These are phyloP conservation scores for Lasioglossum vierecki DNA, from an alignment of 2,888 invertebrate genomes.

Conservation along the genomic window DNA sequence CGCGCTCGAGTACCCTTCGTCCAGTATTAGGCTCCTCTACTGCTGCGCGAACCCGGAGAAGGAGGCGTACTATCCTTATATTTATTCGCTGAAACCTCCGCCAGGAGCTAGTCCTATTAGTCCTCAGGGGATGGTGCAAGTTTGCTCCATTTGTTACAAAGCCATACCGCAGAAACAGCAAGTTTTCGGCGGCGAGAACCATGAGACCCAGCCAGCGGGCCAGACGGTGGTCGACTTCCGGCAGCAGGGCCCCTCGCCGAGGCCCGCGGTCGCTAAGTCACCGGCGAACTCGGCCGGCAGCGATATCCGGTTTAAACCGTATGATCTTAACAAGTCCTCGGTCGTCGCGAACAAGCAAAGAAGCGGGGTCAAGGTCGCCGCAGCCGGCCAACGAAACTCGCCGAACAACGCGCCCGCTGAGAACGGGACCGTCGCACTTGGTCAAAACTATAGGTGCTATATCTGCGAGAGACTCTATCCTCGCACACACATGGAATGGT, in stretches of 20 bases:
- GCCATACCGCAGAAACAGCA: slow-evolving; percentile 91
- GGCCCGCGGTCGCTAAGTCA: slow-evolving; percentile 85
- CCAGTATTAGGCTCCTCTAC: slow-evolving; percentile 92
- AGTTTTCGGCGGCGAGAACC: slow-evolving; percentile 88
- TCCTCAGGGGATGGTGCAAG: slow-evolving; percentile 95
- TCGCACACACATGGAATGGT: slow-evolving; percentile 93
- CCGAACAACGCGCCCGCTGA: slow-evolving; percentile 80
- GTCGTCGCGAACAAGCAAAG: slow-evolving; percentile 84
- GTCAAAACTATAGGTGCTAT: slow-evolving; percentile 88
- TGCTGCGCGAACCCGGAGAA: slow-evolving; percentile 93
- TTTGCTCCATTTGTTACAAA: slow-evolving; percentile 94
- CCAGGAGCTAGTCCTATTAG: slow-evolving; percentile 95
- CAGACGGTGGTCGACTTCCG: slow-evolving; percentile 77
- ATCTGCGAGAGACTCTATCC: slow-evolving; percentile 92
- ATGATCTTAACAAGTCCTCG: slow-evolving; percentile 85
- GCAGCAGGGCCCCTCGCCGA: slow-evolving; percentile 81
- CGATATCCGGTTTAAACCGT: slow-evolving; percentile 87
- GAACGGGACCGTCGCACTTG: slow-evolving; percentile 79
- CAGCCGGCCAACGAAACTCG: slow-evolving; percentile 80
- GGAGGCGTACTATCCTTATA: slow-evolving; percentile 96
- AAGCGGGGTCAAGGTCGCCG: slow-evolving; percentile 81
- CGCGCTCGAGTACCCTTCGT: slow-evolving; percentile 91
- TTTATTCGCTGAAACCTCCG: slow-evolving; percentile 91
- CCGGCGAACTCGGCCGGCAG: slow-evolving; percentile 85
- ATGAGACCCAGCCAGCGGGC: slow-evolving; percentile 82